These are phyloP conservation scores for Otocyon megalotis DNA, from an alignment of 2,113 vertebrate species.

Conservation along the genomic window DNA sequence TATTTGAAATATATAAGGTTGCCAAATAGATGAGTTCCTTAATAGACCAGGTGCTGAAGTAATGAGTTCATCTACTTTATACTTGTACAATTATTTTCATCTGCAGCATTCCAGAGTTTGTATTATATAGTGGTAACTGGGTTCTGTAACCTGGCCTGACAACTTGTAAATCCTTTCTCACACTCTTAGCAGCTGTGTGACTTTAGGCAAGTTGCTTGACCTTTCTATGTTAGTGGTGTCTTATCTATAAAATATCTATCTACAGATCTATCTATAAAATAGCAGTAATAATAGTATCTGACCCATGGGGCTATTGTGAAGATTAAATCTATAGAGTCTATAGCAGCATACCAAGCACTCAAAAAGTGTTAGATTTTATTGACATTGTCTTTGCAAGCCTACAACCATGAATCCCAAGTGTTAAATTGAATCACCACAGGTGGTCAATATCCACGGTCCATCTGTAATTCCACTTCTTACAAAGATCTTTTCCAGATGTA, in stretches of 20 bases:
- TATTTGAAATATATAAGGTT: background rate
- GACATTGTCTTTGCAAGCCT: background rate
- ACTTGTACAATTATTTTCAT: background rate
- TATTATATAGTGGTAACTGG: background rate
- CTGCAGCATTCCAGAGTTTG: background rate
- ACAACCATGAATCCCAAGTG: background rate
- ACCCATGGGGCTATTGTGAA: background rate
- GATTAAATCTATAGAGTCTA: background rate
- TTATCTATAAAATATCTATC: background rate
- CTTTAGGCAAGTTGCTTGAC: background rate
- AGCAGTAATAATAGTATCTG: background rate
- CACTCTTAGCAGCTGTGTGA: background rate
- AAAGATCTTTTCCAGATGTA: background rate
- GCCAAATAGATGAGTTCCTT: background rate
- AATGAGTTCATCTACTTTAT: background rate
- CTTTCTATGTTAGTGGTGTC: background rate
- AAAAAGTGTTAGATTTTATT: background rate
- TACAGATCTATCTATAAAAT: background rate
- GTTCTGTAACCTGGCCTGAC: background rate
- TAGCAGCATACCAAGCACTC: background rate
- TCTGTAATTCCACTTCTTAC: background rate
- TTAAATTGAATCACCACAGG: background rate
- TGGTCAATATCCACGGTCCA: background rate
- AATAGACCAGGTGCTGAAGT: background rate
- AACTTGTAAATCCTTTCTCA: background rate